Base-by-base conservation (phyloP, 1,140 invertebrate species). In the Euura lappo region DNA sequence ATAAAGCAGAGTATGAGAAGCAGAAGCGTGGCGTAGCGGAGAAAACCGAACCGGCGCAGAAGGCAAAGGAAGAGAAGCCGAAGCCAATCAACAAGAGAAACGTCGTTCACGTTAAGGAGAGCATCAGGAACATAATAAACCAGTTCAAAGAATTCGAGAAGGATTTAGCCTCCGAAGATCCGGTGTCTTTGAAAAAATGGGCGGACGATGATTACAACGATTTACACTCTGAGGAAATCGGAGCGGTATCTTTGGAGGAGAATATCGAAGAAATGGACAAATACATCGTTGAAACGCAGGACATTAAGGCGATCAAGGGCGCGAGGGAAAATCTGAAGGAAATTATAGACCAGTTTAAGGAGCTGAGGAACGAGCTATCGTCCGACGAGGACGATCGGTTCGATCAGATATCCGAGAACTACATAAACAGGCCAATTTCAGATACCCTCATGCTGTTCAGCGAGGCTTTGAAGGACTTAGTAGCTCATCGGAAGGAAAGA, bases 91-190 rank as follows among this genome's bases (percentile, higher is more conserved):
- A 44, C 64, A 67, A 72, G 28, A 45, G 51, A 10, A 72, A 68
- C 72, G 64, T 78, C 5, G n/a, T 43, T 13, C 82, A 81, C 65
- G 79, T 87, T n/a, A 84, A 81, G 72, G 84, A 87, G 71, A 87
- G 79, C 69, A 87, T 88, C 71, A 80, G 78, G 72, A 86, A 84
- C 69, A 87, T 88, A 75, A 86, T 88, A 74, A 79, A 80, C 70
- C 85, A 87, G 72, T 87, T 88, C 72, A 85, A 82, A 68, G 84
- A 87, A 74, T 87, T 88, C 68, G 86, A 87, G 74, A 84, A 83
- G 70, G 77, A 86, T 67, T 82, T 87, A 46, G 76, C 77, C 13
- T 75, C 77, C 2, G 83, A 84, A 46, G 81, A 84, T 75, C 72
- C 65, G 7, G 47, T 71, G 2, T 68, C 76, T 6, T 51, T 75